These are phyloP conservation scores for Papilio glaucus DNA, from an alignment of 1,140 invertebrate species.

Conservation along the genomic window DNA sequence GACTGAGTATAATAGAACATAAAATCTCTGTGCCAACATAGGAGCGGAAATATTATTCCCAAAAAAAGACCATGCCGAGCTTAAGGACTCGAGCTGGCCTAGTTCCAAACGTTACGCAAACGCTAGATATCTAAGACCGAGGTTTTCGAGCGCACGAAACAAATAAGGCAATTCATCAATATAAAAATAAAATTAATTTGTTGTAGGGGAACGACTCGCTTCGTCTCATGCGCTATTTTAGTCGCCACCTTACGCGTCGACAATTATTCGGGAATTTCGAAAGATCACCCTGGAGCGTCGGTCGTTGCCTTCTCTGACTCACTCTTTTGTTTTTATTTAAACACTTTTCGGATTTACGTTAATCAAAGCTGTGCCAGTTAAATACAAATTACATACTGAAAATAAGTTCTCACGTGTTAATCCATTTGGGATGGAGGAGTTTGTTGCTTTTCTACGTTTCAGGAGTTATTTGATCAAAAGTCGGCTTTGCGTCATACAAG, in stretches of 20 bases:
- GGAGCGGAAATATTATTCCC: conserved; percentile 27
- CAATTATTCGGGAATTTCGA: conserved; percentile 80
- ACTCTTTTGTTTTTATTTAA: conserved; percentile 75
- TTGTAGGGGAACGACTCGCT: conserved; percentile 66
- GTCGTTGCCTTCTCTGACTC: conserved; percentile 77
- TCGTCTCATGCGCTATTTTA: conserved; percentile 71
- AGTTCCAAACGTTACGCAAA: conserved; percentile 53
- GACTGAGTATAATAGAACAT: not conserved
- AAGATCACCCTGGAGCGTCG: conserved; percentile 76
- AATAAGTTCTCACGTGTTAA: no score
- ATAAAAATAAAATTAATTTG: conserved; percentile 81
- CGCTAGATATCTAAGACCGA: conserved; percentile 45
- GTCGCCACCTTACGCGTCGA: conserved; percentile 75
- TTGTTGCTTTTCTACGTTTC: no score
- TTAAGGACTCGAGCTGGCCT: conserved; percentile 51
- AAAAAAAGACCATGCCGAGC: conserved; percentile 15
- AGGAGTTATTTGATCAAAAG: no score
- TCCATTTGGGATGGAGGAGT: no score
- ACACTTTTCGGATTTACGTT: conserved; percentile 42
- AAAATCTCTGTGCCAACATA: conserved; percentile 13
- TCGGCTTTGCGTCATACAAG: no score
- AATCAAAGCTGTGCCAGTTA: not conserved
- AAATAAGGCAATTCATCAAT: conserved; percentile 72
- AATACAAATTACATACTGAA: no score
- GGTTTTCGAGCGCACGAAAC: conserved; percentile 51